Conservation (phyloP, 2,113 vertebrate genomes). For the Neopipo cinnamomea region DNA sequence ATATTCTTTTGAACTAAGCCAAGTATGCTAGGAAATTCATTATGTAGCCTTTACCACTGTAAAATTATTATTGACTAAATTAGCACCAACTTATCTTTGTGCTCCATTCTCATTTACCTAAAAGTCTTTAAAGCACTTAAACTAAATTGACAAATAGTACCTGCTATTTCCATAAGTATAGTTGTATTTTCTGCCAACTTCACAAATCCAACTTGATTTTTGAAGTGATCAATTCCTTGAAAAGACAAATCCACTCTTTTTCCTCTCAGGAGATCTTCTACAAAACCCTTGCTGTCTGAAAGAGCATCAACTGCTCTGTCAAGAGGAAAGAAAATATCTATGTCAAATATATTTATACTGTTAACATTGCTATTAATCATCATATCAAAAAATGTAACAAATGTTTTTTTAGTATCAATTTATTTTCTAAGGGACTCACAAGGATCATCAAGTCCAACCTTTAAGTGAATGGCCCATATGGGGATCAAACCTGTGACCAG, state of each 20-base stretch:
- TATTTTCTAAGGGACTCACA: background rate
- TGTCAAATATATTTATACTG: background rate
- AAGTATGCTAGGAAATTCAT: slow-evolving; percentile 23
- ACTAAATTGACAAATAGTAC: slow-evolving; percentile 67
- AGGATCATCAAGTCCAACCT: background rate
- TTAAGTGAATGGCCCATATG: background rate
- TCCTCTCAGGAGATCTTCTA: slow-evolving; percentile 83
- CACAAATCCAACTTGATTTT: slow-evolving; percentile 89
- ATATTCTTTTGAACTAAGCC: slow-evolving; percentile 38
- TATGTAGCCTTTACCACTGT: background rate
- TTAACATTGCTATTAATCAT: background rate
- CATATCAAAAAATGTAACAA: background rate
- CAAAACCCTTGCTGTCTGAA: slow-evolving; percentile 73
- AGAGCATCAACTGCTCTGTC: slow-evolving; percentile 81
- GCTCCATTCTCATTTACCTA: background rate
- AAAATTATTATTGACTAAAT: background rate
- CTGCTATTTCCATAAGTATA: slow-evolving; percentile 81
- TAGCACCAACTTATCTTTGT: background rate
- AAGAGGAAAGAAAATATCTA: slow-evolving; percentile 14
- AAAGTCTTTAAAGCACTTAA: background rate
- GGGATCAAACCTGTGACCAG: background rate
- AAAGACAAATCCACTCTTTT: slow-evolving; percentile 82
- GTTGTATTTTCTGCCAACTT: slow-evolving; percentile 75
- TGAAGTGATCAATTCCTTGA: slow-evolving; percentile 85
- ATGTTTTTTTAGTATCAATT: background rate